Base-by-base conservation (phyloP, 2,888 invertebrate species). In the Dromius quadrimaculatus region DNA sequence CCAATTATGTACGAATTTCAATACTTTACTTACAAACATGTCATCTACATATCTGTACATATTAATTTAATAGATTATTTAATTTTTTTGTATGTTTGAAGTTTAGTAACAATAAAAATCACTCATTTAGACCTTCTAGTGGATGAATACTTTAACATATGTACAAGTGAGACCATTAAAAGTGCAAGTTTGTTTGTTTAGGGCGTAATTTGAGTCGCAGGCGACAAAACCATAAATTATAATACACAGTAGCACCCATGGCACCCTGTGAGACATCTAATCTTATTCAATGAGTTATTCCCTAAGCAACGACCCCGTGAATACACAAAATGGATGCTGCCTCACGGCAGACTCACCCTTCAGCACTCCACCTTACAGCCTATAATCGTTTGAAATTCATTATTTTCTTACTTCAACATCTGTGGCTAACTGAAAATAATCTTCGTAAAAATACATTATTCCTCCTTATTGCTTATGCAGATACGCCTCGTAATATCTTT, bases 361-460 rank as follows among this genome's bases (percentile, higher is more conserved):
- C 61, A 13, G 20, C 17, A 1, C 22, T 28, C n/a, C 22, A 13
- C 6, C 20, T 13, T 34, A 47, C 9, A 8, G 47, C 11, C 5
- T 5, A 62, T 6, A 23, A 9, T 41, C 5, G 34, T 59, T 19
- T 41, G 3, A 43, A 41, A n/a, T 22, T 6, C 34, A 54, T 38
- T 66, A 43, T 54, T 57, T 54, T 57, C 61, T 62, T 61, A 41
- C n/a, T 28, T 59, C 68, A 36, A 61, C 70, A 70, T 70, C 70
- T 70, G 70, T 70, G 70, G 70, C 62, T 36, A 62, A 70, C 70
- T 70, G 70, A 70, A 70, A 70, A 70, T 70, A 70, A 70, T 50
- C 70, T 70, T 47, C 50, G 70, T 70, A 70, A 70, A 62, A 62
- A 70, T 62, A 70, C 62, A 70, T 70, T 70, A 70, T 62, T 70